Base-by-base conservation (phyloP, 2,113 vertebrate genomes). In the Eptesicus fuscus region DNA sequence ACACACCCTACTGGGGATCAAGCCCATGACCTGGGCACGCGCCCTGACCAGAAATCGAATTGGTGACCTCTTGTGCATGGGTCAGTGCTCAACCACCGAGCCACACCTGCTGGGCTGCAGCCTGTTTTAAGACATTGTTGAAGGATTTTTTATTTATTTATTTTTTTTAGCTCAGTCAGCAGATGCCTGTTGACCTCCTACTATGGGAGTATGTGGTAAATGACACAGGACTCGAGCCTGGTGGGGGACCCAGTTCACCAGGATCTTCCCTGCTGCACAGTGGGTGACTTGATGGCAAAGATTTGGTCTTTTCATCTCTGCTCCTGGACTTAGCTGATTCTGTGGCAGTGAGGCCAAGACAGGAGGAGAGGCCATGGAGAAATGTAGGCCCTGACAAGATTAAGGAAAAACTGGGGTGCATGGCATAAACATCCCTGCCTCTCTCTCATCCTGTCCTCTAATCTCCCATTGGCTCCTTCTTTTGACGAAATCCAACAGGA, bases 381-480 rank as follows among this genome's bases (percentile, higher is more conserved):
- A 82, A 76, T 10, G 23, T 9, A 47, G 51, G 30, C 47, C 28
- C 9, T 10, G 23, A 13, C 9, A 30, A 56, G 51, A 35, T n/a
- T 25, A 90, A 83, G 76, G 30, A 32, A 40, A 59, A 80, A 59
- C 11, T 13, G 0, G 53, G 10, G 6, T 0, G 2, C 9, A 2
- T 12, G 35, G 59, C 12, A 0, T 8, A 7, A 12, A 4, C 17
- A 9, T 1, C 5, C 37, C 9, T 9, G 0, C 9, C 17, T 63
- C n/a, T 71, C 53, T 56, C 53, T 56, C n/a, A 4, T 12, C 7
- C 56, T 37, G 35, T 37, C 70, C 18, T 87, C 74, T 11, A 3
- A 37, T 59, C 17, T 69, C 51, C 32, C 7, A 4, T 2, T 1
- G 74, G 32, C 11, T 56, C 35, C 32, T 85, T 25, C 42, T 51